These are phyloP conservation scores for Paragorgia papillata DNA, from an alignment of 92 coral and sea anemone species.

Conservation along the genomic window DNA sequence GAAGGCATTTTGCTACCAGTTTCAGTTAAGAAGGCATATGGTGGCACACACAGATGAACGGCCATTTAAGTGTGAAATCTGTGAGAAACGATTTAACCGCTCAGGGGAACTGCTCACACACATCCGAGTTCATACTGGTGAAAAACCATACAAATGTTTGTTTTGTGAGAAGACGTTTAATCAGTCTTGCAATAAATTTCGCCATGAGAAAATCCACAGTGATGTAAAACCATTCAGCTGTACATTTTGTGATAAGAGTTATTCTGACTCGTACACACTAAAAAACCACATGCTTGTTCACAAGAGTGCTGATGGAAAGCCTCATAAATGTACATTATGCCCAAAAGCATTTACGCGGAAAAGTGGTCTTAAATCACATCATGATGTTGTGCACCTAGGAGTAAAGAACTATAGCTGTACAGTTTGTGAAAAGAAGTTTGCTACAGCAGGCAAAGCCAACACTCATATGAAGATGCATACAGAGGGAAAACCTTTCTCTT, in stretches of 20 bases:
- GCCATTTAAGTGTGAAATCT: slow-evolving; percentile 5
- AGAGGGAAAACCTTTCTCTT: slow-evolving; percentile 83
- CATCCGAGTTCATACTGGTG: slow-evolving; percentile 28
- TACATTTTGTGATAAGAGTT: slow-evolving; percentile 2
- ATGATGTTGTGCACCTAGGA: slow-evolving; percentile 12
- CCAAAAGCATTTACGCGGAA: slow-evolving; percentile 2
- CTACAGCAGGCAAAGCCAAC: slow-evolving; percentile 65
- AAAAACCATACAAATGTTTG: slow-evolving; percentile 19
- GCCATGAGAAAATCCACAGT: slow-evolving; percentile 29
- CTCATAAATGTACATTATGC: slow-evolving; percentile 27
- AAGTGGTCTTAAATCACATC: background rate
- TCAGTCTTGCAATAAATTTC: slow-evolving; percentile 3
- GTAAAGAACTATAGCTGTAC: slow-evolving; percentile 13
- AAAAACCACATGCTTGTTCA: slow-evolving; percentile 16
- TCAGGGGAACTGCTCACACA: background rate
- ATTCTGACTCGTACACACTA: background rate
- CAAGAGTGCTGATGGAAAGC: slow-evolving; percentile 10
- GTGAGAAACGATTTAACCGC: slow-evolving; percentile 9
- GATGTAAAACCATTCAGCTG: slow-evolving; percentile 3
- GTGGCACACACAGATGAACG: slow-evolving; percentile 8
- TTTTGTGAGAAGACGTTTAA: slow-evolving; percentile 15
- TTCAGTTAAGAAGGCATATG: slow-evolving; percentile 1
- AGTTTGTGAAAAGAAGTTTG: slow-evolving; percentile 15
- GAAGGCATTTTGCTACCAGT: slow-evolving; percentile 9
- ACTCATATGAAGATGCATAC: slow-evolving; percentile 96